These are phyloP conservation scores for Anoplopoma fimbria DNA, from an alignment of 2,113 vertebrate genomes.

Conservation along the genomic window DNA sequence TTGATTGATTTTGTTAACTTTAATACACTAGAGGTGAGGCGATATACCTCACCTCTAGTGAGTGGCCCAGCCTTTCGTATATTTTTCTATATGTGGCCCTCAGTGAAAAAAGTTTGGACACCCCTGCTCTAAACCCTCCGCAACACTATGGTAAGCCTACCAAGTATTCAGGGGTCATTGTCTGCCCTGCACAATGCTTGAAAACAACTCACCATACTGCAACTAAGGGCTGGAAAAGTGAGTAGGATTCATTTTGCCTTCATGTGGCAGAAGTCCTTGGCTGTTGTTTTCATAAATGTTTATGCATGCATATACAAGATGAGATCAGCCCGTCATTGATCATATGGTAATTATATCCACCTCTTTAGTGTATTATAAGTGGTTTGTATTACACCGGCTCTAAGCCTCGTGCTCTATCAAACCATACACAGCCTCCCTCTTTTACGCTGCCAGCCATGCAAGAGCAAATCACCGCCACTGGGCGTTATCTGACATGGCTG, in stretches of 20 bases:
- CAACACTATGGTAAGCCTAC: conserved; percentile 21
- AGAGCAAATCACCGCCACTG: conserved; percentile 68
- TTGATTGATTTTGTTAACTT: too few relatives aligned
- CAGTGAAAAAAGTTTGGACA: too few relatives aligned
- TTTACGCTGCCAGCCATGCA: conserved; percentile 62
- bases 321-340: conserved; percentile 54
- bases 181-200: conserved; percentile 6
- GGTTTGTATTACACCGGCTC: conserved; percentile 45
- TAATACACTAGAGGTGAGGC: too few relatives aligned
- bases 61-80: too few relatives aligned
- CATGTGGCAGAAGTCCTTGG: conserved; percentile 14
- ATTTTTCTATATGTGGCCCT: too few relatives aligned
- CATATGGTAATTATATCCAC: conserved; percentile 62
- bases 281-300: conserved; percentile 38
- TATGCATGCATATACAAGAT: conserved; percentile 44
- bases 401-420: conserved; percentile 60
- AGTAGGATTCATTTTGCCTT: conserved; percentile 17
- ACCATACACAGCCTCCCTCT: conserved; percentile 40
- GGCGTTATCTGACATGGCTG: conserved; percentile 66
- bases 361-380: conserved; percentile 44
- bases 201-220: conserved; percentile 26
- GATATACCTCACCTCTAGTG: too few relatives aligned
- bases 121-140: conserved; percentile 16
- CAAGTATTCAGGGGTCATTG: conserved; percentile 37
- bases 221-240: conserved; percentile 13